These are phyloP conservation scores for Argyrosomus regius DNA, from an alignment of 2,797 vertebrate species.

Conservation along the genomic window DNA sequence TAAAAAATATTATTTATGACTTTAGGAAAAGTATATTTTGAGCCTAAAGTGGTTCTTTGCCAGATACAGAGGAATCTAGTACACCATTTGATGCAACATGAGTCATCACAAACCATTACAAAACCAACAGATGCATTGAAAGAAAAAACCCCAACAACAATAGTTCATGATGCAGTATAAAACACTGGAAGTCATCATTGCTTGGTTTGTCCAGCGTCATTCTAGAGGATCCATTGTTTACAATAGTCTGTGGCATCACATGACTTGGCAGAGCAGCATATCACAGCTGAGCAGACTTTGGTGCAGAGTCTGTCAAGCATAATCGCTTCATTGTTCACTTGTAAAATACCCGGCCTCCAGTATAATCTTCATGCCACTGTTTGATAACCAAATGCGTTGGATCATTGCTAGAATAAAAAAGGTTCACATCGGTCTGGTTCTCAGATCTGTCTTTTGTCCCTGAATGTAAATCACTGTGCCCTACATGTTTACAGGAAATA, in stretches of 20 bases:
- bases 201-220: background rate
- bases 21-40: background rate
- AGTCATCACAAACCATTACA: background rate
- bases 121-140: background rate
- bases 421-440: background rate
- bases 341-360: constrained; percentile 38
- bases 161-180: background rate
- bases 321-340: constrained; percentile 71
- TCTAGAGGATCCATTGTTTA: constrained; percentile 47
- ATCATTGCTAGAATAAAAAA: constrained; percentile 28
- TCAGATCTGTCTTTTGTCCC: constrained; percentile 17
- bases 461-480: constrained; percentile 3
- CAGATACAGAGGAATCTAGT: background rate
- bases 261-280: constrained; percentile 61
- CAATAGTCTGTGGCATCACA: constrained; percentile 42
- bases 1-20: background rate
- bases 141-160: background rate
- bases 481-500: constrained; percentile 90
- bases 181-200: constrained; percentile 4
- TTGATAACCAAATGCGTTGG: constrained; percentile 33
- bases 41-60: background rate
- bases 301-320: constrained; percentile 52
- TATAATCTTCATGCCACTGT: constrained; percentile 45
- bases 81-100: background rate
- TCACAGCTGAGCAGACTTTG: constrained; percentile 67